Base-by-base conservation (phyloP, 2,113 vertebrate species). In the Colinus virginianus region DNA sequence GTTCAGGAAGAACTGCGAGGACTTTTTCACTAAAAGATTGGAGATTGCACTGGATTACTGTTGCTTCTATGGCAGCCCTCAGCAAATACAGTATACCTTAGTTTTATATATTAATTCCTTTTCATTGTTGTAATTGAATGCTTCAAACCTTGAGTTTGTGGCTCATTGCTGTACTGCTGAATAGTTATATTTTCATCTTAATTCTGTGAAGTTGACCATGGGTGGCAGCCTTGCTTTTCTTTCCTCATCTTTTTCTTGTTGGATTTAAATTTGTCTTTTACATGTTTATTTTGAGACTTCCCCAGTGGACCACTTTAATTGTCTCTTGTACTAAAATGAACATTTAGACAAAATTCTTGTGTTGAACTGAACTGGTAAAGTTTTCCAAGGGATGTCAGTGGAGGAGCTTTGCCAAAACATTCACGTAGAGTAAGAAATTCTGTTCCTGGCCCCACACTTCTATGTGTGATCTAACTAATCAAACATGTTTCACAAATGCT, bases 391-490 rank as follows among this genome's bases (percentile, higher is more conserved):
- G 7, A 0, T 62, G 9, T 56, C 56, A 62, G 48, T 2, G 1
- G 26, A 59, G n/a, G 64, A 43, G 4, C 9, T 22, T 16, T 48
- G 69, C 45, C 40, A 45, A 38, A n/a, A 11, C 0, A 0, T 11
- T 79, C 11, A 14, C 9, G 6, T 40, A 42, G 30, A 34, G 61
- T 30, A 51, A 2, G 32, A 56, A 59, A 4, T 64, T 1, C 0
- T 30, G 12, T 66, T 71, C 76, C n/a, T 87, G n/a, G 20, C 13
- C 8, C 18, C 19, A 4, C 32, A 26, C 56, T 9, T 58, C n/a
- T 86, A 1, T 1, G 0, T 38, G 23, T 66, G 32, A n/a, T 46
- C 13, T 38, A 1, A 7, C 11, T 59, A 0, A 43, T n/a, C 17
- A 53, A n/a, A 13, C 0, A 3, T 1, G 6, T 55, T 14, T 1